Conservation (phyloP, 1,140 invertebrate genomes). For the Caerostris extrusa region DNA sequence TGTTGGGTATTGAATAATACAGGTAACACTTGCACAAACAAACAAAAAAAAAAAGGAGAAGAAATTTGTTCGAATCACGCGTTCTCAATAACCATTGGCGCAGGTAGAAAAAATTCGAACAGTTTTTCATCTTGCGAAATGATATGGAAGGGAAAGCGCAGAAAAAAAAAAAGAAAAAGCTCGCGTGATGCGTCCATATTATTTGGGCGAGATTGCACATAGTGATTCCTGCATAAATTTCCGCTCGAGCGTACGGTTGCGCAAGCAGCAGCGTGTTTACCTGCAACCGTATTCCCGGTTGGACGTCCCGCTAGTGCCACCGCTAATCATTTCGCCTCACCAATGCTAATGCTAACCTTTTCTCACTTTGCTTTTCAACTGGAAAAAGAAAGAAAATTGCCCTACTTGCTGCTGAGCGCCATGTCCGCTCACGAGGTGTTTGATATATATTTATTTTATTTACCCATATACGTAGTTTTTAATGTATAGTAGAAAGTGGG, state of each 20-base stretch:
- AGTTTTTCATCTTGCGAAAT: conserved; percentile 53
- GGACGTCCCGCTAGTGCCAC: neutral
- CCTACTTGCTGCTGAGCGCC: neutral
- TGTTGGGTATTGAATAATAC: neutral
- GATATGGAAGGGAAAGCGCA: conserved; percentile 36
- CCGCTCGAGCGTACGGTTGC: conserved; percentile 24
- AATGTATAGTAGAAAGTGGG: too few relatives aligned
- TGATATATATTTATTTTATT: too few relatives aligned
- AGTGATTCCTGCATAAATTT: conserved; percentile 72
- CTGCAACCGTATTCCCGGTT: conserved; percentile 12
- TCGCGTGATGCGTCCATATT: conserved; percentile 69
- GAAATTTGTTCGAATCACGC: neutral
- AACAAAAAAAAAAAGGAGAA: neutral
- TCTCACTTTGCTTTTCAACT: neutral
- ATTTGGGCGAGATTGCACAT: conserved; percentile 37
- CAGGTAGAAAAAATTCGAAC: conserved; percentile 62
- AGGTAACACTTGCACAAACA: neutral
- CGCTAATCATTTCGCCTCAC: neutral
- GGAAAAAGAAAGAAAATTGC: neutral
- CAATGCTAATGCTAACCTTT: conserved; percentile 26
- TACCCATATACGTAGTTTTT: too few relatives aligned
- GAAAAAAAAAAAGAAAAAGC: neutral
- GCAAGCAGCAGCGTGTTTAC: conserved; percentile 1
- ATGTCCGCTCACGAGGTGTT: too few relatives aligned
- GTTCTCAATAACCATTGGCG: conserved; percentile 60